Evolutionary conservation across 2,888 invertebrate genomes (phyloP).

Genomic region (Phaonia tiefii): DNA sequence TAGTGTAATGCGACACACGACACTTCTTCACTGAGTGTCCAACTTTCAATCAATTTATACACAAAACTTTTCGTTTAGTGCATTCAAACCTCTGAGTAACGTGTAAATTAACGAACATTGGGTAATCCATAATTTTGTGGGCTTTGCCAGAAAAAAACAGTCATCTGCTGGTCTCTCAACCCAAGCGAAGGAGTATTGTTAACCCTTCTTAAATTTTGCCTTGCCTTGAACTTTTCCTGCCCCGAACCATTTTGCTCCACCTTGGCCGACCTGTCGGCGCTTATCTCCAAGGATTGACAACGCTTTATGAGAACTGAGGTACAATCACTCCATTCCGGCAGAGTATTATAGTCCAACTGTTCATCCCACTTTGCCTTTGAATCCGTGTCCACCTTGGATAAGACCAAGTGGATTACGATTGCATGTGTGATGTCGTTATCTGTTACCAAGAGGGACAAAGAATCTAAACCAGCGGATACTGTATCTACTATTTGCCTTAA

Average conservation of each 20-base stretch:
- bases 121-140: background rate
- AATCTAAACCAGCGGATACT: background rate
- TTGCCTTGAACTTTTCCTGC: background rate
- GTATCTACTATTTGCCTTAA: constrained; percentile 3
- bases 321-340: constrained; percentile 36
- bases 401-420: background rate
- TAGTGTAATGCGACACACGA: constrained; percentile 8
- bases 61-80: constrained; percentile 19
- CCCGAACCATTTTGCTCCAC: background rate
- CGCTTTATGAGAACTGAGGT: constrained; percentile 19
- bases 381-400: background rate
- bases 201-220: background rate
- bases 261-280: background rate
- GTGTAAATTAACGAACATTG: background rate
- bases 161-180: background rate
- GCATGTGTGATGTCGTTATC: constrained; percentile 67
- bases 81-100: constrained; percentile 31
- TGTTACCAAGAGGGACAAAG: background rate
- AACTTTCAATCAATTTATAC: constrained; percentile 36
- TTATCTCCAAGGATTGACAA: constrained; percentile 38
- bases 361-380: background rate
- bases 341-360: background rate
- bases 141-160: constrained; percentile 28
- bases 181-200: constrained; percentile 16
- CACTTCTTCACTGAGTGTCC: constrained; percentile 40